Evolutionary conservation across 1,140 invertebrate species (phyloP).

Genomic region (Drosophila nigrodunni): DNA sequence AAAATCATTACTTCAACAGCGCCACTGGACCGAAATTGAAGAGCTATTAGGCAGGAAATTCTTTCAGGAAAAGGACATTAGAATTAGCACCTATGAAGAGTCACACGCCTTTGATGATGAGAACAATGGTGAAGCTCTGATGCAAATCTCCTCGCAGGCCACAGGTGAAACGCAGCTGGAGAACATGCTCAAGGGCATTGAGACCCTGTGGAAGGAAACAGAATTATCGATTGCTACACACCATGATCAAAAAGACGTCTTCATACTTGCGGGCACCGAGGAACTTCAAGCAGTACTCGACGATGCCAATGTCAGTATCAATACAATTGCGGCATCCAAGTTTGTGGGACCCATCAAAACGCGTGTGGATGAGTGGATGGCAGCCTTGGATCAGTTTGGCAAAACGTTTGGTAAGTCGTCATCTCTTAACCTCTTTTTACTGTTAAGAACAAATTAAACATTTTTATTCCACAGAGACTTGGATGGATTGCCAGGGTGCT

Average conservation of each 20-base stretch:
- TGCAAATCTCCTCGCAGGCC: slow-evolving; percentile 93
- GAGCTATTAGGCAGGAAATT: slow-evolving; percentile 90
- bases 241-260: slow-evolving; percentile 92
- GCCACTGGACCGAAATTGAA: slow-evolving; percentile 94
- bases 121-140: slow-evolving; percentile 87
- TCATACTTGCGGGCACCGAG: slow-evolving; percentile 92
- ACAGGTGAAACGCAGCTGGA: slow-evolving; percentile 94
- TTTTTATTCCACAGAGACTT: slow-evolving; percentile 88
- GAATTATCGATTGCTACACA: slow-evolving; percentile 92
- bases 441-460: no score
- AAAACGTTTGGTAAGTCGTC: slow-evolving; percentile 88
- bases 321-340: slow-evolving; percentile 93
- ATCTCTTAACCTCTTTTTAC: no score
- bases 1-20: slow-evolving; percentile 51
- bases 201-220: slow-evolving; percentile 91
- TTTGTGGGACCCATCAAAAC: slow-evolving; percentile 93
- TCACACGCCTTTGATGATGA: slow-evolving; percentile 89
- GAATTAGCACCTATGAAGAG: slow-evolving; percentile 89
- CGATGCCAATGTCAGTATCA: slow-evolving; percentile 93
- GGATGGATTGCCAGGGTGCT: slow-evolving; percentile 92
- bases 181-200: slow-evolving; percentile 91
- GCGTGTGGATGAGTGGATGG: slow-evolving; percentile 92
- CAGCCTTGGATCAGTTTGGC: slow-evolving; percentile 90
- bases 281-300: slow-evolving; percentile 93
- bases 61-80: slow-evolving; percentile 88